Evolutionary conservation across 2,888 invertebrate species (phyloP).

Genomic region (Deilephila porcellus): DNA sequence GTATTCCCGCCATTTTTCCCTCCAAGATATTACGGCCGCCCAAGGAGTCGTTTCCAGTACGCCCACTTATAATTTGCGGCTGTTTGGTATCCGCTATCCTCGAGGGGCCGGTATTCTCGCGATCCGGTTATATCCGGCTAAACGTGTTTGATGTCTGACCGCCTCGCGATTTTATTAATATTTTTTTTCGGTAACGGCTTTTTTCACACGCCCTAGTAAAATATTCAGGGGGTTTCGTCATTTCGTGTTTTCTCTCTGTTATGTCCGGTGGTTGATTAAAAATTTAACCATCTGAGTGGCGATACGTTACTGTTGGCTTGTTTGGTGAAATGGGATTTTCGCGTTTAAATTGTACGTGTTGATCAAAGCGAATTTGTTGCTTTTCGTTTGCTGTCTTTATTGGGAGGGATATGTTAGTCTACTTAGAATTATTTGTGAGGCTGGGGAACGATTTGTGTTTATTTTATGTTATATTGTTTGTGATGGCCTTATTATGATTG

Average conservation of each 20-base stretch:
- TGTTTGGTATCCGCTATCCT: constrained; percentile 64
- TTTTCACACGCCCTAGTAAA: not conserved
- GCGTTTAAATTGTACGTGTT: constrained; percentile 6
- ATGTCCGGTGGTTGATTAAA: constrained; percentile 10
- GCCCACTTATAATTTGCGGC: constrained; percentile 76
- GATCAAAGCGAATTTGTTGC: not conserved
- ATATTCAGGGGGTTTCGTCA: constrained; percentile 12
- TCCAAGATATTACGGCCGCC: constrained; percentile 76
- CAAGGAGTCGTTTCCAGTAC: constrained; percentile 73
- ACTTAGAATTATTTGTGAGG: too few relatives aligned
- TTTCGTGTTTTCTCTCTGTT: not conserved
- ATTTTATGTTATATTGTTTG: too few relatives aligned
- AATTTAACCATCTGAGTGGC: constrained; percentile 5
- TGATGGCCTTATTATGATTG: too few relatives aligned
- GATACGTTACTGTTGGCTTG: not conserved
- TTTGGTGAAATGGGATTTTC: not conserved
- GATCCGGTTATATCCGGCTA: constrained; percentile 57
- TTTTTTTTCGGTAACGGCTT: constrained; percentile 52
- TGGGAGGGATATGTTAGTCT: not conserved
- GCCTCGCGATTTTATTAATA: constrained; percentile 52
- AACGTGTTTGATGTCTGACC: constrained; percentile 58
- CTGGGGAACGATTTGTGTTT: too few relatives aligned
- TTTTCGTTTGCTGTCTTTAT: not conserved
- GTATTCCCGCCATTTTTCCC: constrained; percentile 70
- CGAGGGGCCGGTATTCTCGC: constrained; percentile 54